These are phyloP conservation scores for Agonopterix subpropinquella DNA, from an alignment of 2,888 invertebrate genomes.

Conservation along the genomic window DNA sequence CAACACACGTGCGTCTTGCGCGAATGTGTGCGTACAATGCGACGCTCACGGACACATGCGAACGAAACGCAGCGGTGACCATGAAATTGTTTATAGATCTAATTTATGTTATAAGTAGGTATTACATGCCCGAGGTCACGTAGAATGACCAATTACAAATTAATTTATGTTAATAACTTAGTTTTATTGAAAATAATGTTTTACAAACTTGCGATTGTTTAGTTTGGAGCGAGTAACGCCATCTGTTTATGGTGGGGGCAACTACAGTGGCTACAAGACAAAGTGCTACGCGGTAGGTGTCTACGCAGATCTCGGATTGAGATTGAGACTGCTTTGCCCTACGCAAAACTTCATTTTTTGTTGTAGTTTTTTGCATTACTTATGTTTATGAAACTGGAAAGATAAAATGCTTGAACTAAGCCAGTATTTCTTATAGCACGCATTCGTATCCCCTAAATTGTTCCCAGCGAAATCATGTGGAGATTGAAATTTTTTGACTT, in stretches of 20 bases:
- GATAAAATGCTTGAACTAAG: no score
- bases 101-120: slow-evolving; percentile 15
- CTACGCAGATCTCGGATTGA: no score
- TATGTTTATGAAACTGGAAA: no score
- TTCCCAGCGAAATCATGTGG: no score
- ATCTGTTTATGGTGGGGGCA: slow-evolving; percentile 18
- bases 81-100: slow-evolving; percentile 52
- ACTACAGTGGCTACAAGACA: no score
- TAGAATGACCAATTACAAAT: slow-evolving; percentile 30
- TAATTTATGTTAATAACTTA: slow-evolving; percentile 38
- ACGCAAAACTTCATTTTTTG: no score
- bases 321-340: no score
- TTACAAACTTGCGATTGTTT: slow-evolving; percentile 9
- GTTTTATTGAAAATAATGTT: slow-evolving; percentile 25
- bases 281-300: no score
- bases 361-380: no score
- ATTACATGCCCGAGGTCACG: slow-evolving; percentile 36
- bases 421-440: no score
- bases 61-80: slow-evolving; percentile 59
- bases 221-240: slow-evolving; percentile 20
- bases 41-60: slow-evolving; percentile 41
- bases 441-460: no score
- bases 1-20: slow-evolving; percentile 3
- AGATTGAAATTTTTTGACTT: no score
- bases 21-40: slow-evolving; percentile 21